phyloP scores from a whole-genome alignment of 2,797 vertebrate genomes.

The Chiroxiphia lanceolata region DNA sequence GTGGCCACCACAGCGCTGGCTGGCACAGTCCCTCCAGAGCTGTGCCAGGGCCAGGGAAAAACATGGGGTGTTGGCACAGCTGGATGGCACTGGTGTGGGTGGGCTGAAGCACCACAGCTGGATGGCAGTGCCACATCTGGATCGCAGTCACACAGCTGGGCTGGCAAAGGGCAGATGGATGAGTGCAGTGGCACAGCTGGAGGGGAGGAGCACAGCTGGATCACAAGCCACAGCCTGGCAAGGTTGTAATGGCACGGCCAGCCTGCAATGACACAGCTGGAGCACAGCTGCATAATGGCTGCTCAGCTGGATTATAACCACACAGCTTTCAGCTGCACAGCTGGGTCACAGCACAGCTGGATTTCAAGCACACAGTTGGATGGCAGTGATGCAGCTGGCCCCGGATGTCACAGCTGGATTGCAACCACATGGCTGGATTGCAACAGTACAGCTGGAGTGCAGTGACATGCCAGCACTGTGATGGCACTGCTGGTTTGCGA shows the following conservation, averaged over 20 bases:
- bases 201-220: background rate
- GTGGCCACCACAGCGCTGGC: background rate
- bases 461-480: background rate
- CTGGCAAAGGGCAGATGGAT: background rate
- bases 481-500: background rate
- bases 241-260: background rate
- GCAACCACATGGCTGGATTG: background rate
- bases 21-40: background rate
- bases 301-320: too few species aligned
- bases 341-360: background rate
- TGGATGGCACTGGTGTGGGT: background rate
- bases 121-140: background rate
- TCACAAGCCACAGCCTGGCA: background rate
- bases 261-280: background rate
- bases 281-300: background rate
- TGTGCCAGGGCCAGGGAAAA: background rate
- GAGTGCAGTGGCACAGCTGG: background rate
- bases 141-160: background rate
- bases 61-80: fast-evolving
- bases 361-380: too few species aligned
- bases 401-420: background rate
- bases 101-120: background rate
- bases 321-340: background rate
- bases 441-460: background rate
- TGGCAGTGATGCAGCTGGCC: background rate